phyloP scores from a whole-genome alignment of 1,140 invertebrate species.

The Amphibalanus amphitrite region DNA sequence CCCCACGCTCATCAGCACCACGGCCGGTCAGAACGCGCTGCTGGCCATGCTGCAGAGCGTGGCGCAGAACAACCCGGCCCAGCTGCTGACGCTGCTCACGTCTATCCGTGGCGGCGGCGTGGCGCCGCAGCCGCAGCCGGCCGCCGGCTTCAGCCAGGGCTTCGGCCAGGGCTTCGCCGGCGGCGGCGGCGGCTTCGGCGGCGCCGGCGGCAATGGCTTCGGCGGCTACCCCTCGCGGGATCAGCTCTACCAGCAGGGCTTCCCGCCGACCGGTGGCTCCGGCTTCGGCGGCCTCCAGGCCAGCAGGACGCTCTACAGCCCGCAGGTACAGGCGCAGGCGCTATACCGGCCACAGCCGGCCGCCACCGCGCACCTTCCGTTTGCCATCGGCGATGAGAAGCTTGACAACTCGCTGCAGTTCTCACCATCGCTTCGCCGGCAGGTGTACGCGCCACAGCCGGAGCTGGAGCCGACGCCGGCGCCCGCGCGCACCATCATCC shows the following conservation, averaged over 20 bases:
- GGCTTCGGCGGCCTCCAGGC: constrained; percentile 83
- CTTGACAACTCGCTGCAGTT: constrained; percentile 2
- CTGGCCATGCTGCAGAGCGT: neutral
- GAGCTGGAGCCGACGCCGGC: neutral
- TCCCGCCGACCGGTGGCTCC: constrained; percentile 51
- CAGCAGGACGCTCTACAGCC: constrained; percentile 26
- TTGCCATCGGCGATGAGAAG: neutral
- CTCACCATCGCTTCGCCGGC: constrained; percentile 3
- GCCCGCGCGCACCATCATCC: neutral
- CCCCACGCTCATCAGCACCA: neutral
- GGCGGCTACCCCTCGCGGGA: constrained; percentile 25
- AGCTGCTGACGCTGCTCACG: neutral
- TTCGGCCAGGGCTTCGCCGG: constrained; percentile 13
- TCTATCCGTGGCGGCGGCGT: neutral
- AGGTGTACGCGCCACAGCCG: constrained; percentile 3
- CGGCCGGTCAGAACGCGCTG: neutral
- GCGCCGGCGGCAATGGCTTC: constrained; percentile 5
- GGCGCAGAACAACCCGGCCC: neutral
- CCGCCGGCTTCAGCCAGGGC: neutral
- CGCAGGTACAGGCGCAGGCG: neutral
- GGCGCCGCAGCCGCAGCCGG: neutral
- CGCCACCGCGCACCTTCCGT: neutral
- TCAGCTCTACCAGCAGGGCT: constrained; percentile 33
- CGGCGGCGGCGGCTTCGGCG: constrained; percentile 10
- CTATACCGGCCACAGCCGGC: constrained; percentile 20